These are phyloP conservation scores for Melanotaenia parkinsoni DNA, from an alignment of 2,797 vertebrate genomes.

Conservation along the genomic window DNA sequence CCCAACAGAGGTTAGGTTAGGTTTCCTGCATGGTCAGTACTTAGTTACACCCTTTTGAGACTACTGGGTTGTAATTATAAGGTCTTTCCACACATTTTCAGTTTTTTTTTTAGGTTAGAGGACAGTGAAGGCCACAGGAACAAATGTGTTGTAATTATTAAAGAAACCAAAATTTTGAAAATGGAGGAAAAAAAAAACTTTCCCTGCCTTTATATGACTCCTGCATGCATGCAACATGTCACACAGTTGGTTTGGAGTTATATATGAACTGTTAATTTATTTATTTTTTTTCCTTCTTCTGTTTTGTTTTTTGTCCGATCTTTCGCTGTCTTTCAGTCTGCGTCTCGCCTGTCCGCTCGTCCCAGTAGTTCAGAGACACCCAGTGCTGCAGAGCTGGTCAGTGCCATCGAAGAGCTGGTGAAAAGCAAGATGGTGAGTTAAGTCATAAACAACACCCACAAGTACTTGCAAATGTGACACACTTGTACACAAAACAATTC, in stretches of 20 bases:
- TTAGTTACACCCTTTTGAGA: not conserved
- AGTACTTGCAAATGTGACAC: conserved; percentile 43
- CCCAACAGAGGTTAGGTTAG: not conserved
- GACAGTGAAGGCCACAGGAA: not conserved
- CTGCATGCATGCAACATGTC: conserved; percentile 34
- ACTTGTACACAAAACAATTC: conserved; percentile 41
- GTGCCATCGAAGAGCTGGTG: conserved; percentile 97
- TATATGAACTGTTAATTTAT: not conserved
- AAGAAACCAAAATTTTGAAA: not conserved
- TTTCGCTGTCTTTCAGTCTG: conserved; percentile 81
- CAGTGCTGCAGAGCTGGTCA: conserved; percentile 97
- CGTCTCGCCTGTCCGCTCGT: conserved; percentile 90
- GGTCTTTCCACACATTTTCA: not conserved
- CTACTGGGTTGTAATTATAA: not conserved
- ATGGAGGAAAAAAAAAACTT: not conserved
- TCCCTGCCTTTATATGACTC: conserved; percentile 16
- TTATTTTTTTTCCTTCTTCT: not conserved
- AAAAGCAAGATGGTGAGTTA: conserved; percentile 98
- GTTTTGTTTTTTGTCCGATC: not conserved
- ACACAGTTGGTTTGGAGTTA: not conserved
- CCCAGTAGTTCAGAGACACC: conserved; percentile 96
- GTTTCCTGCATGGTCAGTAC: not conserved
- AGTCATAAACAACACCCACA: conserved; percentile 37
- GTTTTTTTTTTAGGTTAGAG: not conserved
- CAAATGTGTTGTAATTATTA: not conserved